Percentiles rank a stretch among this genome's conserved stretches.
These are phyloP conservation scores for Eidolon dupreanum DNA, from an alignment of 2,797 vertebrate species.

Conservation along the genomic window DNA sequence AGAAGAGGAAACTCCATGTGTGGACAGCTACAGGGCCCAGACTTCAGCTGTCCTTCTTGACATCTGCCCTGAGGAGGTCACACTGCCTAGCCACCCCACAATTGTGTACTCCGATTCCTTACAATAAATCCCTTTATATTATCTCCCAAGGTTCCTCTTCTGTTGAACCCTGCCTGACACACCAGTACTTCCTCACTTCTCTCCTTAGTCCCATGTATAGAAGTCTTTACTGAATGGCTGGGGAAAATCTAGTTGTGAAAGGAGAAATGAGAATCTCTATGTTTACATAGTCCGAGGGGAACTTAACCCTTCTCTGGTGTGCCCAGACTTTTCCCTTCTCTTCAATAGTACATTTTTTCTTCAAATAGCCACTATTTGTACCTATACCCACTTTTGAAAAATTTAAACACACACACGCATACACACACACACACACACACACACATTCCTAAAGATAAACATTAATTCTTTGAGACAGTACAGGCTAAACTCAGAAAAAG, in stretches of 20 bases:
- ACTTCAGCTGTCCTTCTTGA: background rate
- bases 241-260: background rate
- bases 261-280: background rate
- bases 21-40: background rate
- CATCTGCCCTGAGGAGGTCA: fast-evolving
- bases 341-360: background rate
- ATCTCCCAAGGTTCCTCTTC: background rate
- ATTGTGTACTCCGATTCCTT: background rate
- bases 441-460: background rate
- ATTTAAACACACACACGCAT: background rate
- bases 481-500: background rate
- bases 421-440: background rate
- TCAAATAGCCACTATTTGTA: background rate
- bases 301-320: background rate
- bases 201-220: background rate
- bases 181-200: background rate
- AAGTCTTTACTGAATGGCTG: background rate
- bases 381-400: background rate
- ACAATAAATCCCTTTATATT: no score
- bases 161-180: background rate
- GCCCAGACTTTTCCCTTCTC: background rate
- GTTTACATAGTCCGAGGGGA: background rate
- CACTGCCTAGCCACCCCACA: background rate
- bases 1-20: background rate
- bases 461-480: background rate